Base-by-base conservation (phyloP, 2,113 vertebrate genomes). In the Antigone vipio region DNA sequence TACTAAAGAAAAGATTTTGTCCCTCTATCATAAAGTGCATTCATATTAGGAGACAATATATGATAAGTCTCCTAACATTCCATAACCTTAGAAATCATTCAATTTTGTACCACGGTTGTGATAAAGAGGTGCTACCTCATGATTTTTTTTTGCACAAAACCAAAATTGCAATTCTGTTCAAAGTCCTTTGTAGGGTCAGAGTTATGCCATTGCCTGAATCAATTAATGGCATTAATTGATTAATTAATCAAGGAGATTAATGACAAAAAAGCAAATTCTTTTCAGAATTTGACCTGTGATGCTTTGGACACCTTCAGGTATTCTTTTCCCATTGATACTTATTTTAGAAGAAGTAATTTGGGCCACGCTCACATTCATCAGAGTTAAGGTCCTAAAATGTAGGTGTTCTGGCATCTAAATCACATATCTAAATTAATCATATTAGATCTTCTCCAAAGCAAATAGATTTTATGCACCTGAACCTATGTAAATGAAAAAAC, bases 201-300 rank as follows among this genome's bases (percentile, higher is more conserved):
- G 11, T 42, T 60, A 55, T 19, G 13, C 4, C 29, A 42, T 20
- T 88, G 40, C 75, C n/a, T 49, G n/a, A 63, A 78, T 21, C 40
- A 42, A 42, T 42, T 42, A 42, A 42, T 42, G 40, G 40, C 40
- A 42, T 42, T 42, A 42, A 42, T 42, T 42, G 40, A 42, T 42
- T 42, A 42, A 42, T 11, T 42, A 42, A 42, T 90, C 40, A 67
- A 79, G 18, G 12, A 69, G 4, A 74, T 35, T 53, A 89, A 44
- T 7, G 11, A 22, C 12, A 66, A 56, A 69, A 64, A 29, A 15
- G 0, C 4, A 44, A 29, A 16, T 24, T 34, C 0, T 67, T 71
- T 92, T 63, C 40, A 81, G 15, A 84, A 66, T 34, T 76, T 81
- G 35, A 42, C 15, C 13, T 59, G 5, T 63, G 87, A 50, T 16